Evolutionary conservation across 2,888 invertebrate species (phyloP).

Genomic region (Hypomecis atomaria): DNA sequence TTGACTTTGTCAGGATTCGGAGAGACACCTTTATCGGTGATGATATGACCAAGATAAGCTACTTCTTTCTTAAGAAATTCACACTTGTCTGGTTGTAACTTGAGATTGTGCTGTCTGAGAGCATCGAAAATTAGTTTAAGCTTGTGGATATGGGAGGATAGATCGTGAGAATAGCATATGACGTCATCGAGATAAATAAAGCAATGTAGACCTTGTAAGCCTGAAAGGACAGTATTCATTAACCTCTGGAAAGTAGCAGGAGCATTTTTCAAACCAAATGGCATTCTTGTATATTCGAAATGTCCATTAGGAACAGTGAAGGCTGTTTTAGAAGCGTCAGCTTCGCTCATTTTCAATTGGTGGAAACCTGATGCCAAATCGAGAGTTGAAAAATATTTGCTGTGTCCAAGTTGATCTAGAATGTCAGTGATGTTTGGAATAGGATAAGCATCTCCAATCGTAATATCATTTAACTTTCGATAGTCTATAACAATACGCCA

Average conservation of each 20-base stretch:
- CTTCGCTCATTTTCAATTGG: slow-evolving; percentile 10
- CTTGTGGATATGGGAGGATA: neutral
- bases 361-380: slow-evolving; percentile 24
- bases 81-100: slow-evolving; percentile 5
- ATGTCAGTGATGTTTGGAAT: slow-evolving; percentile 13
- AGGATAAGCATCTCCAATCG: slow-evolving; percentile 21
- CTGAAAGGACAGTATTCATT: neutral
- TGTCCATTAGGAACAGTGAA: slow-evolving; percentile 20
- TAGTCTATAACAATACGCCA: slow-evolving; percentile 27
- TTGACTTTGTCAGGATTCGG: slow-evolving; percentile 4
- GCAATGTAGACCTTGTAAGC: slow-evolving; percentile 1
- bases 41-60: neutral
- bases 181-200: slow-evolving; percentile 14
- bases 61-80: slow-evolving; percentile 2
- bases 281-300: slow-evolving; percentile 22
- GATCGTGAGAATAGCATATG: slow-evolving; percentile 11
- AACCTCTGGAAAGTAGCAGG: slow-evolving; percentile 5
- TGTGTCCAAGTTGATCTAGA: slow-evolving; percentile 4
- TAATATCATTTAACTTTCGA: slow-evolving; percentile 24
- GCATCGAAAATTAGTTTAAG: slow-evolving; percentile 4
- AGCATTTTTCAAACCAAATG: slow-evolving; percentile 9
- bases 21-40: neutral
- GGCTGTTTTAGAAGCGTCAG: slow-evolving; percentile 19
- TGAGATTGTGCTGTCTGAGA: slow-evolving; percentile 1
- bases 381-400: slow-evolving; percentile 12